Evolutionary conservation across 2,888 invertebrate species (phyloP).

Genomic region (Cinara cedri): DNA sequence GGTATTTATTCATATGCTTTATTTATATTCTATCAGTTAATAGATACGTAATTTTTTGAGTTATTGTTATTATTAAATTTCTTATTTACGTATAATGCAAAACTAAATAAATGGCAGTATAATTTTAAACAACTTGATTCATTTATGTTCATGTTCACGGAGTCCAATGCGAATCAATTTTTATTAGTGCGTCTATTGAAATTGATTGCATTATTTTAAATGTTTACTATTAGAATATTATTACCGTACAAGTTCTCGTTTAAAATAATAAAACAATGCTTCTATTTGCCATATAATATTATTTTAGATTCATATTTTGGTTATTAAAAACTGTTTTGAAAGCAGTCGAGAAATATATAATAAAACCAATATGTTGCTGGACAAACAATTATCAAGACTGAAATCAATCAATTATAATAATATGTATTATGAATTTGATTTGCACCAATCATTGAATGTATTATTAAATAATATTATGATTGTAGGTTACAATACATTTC

Average conservation of each 20-base stretch:
- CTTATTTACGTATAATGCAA: no score
- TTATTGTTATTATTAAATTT: no score
- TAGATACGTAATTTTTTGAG: no score
- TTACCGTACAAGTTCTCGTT: neutral
- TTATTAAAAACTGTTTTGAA: neutral
- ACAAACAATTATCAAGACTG: no score
- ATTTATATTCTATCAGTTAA: constrained; percentile 11
- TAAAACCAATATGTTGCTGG: no score
- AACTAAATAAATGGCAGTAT: neutral
- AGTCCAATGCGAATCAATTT: constrained; percentile 22
- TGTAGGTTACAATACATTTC: no score
- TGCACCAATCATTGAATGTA: no score
- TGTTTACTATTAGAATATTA: neutral
- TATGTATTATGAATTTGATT: no score
- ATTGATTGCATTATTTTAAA: constrained; percentile 14
- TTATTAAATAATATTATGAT: no score
- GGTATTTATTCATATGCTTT: no score
- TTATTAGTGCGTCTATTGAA: constrained; percentile 7
- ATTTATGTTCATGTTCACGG: constrained; percentile 3
- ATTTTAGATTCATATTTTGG: neutral
- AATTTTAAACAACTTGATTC: neutral
- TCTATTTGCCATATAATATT: neutral
- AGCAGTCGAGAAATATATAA: neutral
- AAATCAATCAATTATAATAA: no score
- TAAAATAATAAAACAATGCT: neutral